A percentile compares a stretch with the other conserved stretches of the same genome.
phyloP scores from a whole-genome alignment of 2,888 invertebrate species.

The Diarsia mendica region DNA sequence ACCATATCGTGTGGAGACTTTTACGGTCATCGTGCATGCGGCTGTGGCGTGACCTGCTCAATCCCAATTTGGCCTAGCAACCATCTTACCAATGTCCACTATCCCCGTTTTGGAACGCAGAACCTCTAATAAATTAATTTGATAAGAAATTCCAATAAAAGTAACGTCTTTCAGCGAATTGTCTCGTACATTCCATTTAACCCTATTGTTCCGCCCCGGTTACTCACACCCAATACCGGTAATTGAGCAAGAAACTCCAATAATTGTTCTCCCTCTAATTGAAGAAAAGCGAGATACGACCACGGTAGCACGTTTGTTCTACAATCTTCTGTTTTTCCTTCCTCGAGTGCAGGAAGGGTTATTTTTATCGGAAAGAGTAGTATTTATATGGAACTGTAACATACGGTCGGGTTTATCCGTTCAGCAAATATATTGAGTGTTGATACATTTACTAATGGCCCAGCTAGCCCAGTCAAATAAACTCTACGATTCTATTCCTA shows the following conservation, averaged over 20 bases:
- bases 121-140: not conserved
- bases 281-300: conserved; percentile 62
- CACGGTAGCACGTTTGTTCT: conserved; percentile 57
- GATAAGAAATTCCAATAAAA: not conserved
- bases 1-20: too few species aligned
- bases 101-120: too few species aligned
- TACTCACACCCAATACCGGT: conserved; percentile 47
- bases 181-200: conserved; percentile 19
- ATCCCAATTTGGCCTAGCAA: too few species aligned
- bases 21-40: too few species aligned
- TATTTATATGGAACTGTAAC: conserved; percentile 39
- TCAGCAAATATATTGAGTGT: conserved; percentile 58
- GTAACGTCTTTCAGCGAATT: not conserved
- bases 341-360: conserved; percentile 39
- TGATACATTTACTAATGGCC: conserved; percentile 56
- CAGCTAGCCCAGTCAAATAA: conserved; percentile 52
- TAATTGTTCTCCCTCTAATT: conserved; percentile 64
- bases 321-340: conserved; percentile 41
- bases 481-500: conserved; percentile 34
- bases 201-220: conserved; percentile 32
- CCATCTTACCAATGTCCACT: too few species aligned
- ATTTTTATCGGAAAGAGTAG: conserved; percentile 39
- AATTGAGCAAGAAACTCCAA: conserved; percentile 52
- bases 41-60: too few species aligned
- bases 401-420: conserved; percentile 32